A percentile compares a stretch with the other conserved stretches of the same genome.
phyloP scores from a whole-genome alignment of 2,797 vertebrate species.

The Octomys mimax region DNA sequence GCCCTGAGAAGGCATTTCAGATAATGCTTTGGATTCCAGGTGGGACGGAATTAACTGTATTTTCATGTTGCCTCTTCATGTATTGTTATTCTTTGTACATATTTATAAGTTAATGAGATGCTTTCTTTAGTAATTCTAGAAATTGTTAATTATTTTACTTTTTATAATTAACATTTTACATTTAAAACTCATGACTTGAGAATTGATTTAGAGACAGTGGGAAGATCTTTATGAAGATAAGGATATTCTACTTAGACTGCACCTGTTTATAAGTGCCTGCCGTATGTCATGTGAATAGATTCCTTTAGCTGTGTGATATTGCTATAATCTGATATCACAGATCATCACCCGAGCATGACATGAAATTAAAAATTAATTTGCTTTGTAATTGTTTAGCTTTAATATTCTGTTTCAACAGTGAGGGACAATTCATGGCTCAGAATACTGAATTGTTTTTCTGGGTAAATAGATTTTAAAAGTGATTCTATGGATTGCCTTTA shows the following conservation, averaged over 20 bases:
- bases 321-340: constrained; percentile 72
- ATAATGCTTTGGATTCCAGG: neutral
- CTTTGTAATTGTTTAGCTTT: constrained; percentile 75
- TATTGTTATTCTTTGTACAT: neutral
- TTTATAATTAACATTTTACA: constrained; percentile 33
- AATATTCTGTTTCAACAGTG: constrained; percentile 49
- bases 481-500: neutral
- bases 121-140: constrained; percentile 23
- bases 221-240: constrained; percentile 45
- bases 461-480: constrained; percentile 9
- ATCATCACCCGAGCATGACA: constrained; percentile 70
- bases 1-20: neutral
- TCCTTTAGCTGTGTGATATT: constrained; percentile 77
- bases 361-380: constrained; percentile 85
- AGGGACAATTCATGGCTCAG: constrained; percentile 49
- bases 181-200: constrained; percentile 17
- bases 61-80: neutral
- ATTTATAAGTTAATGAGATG: constrained; percentile 16
- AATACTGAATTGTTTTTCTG: constrained; percentile 13
- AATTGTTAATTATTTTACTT: constrained; percentile 24
- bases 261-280: constrained; percentile 59
- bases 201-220: constrained; percentile 39
- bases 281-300: constrained; percentile 78
- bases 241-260: neutral
- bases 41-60: neutral